phyloP scores from a whole-genome alignment of 2,888 invertebrate species.

The Zeuzera pyrina region DNA sequence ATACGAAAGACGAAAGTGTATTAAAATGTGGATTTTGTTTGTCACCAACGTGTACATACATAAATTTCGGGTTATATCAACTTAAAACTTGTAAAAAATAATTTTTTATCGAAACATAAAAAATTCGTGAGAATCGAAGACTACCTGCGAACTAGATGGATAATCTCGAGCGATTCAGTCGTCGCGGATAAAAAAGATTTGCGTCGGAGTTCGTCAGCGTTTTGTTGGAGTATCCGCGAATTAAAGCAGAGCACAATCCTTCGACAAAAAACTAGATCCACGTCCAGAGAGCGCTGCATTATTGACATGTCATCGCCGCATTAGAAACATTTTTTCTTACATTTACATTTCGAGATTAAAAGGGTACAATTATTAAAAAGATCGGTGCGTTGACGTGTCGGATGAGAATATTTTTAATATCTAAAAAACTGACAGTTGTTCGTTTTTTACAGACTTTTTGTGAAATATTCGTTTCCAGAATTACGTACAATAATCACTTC shows the following conservation, averaged over 20 bases:
- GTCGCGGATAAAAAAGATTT: background rate
- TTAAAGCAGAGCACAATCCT: background rate
- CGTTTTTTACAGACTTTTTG: conserved; percentile 32
- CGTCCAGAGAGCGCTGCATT: conserved; percentile 14
- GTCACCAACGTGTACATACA: no score
- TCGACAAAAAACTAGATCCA: conserved; percentile 16
- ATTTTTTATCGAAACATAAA: background rate
- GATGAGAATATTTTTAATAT: conserved; percentile 21
- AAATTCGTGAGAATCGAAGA: background rate
- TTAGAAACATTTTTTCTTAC: conserved; percentile 22
- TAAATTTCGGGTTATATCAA: no score
- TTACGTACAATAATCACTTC: conserved; percentile 1
- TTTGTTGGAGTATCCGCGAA: background rate
- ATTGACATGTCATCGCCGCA: conserved; percentile 44
- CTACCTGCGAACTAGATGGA: background rate
- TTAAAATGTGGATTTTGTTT: no score
- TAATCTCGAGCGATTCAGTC: background rate
- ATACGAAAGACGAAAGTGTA: no score
- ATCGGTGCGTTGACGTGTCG: conserved; percentile 17
- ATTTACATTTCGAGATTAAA: conserved; percentile 18
- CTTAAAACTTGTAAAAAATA: background rate
- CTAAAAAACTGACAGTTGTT: conserved; percentile 35
- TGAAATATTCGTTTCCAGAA: conserved; percentile 1
- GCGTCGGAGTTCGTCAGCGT: background rate
- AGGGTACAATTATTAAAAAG: conserved; percentile 38